Percentiles rank a stretch among this genome's conserved stretches.
Conservation (phyloP, 2,888 invertebrate species). For the Diarsia brunnea region DNA sequence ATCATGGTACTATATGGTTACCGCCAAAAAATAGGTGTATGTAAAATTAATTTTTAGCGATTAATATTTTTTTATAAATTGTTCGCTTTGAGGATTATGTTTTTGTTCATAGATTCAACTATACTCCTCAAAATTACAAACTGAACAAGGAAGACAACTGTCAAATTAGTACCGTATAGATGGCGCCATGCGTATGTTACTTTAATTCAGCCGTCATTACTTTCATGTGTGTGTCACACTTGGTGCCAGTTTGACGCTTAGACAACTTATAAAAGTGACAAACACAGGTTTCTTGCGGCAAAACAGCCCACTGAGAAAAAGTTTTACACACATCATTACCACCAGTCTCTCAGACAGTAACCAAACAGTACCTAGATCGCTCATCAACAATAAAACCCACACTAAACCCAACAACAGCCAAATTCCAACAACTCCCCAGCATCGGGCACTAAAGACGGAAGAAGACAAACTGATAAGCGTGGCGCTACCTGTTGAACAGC, state of each 20-base stretch:
- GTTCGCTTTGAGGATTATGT: neutral
- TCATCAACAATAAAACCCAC: neutral
- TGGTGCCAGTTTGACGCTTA: no score
- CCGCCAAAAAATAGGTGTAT: no score
- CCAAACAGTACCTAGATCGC: neutral
- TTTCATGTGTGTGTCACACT: no score
- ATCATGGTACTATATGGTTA: neutral
- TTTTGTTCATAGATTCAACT: neutral
- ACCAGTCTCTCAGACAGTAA: neutral
- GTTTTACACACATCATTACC: neutral
- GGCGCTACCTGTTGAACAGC: conserved; percentile 85
- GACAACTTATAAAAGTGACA: neutral
- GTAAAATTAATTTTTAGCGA: neutral
- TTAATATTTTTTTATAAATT: neutral
- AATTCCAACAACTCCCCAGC: conserved; percentile 48
- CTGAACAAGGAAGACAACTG: neutral
- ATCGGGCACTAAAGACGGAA: conserved; percentile 76
- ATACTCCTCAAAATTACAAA: neutral
- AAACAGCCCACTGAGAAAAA: neutral
- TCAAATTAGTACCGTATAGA: neutral
- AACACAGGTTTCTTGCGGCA: neutral
- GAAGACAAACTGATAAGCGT: conserved; percentile 85
- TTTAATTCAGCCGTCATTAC: neutral
- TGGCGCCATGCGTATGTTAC: neutral
- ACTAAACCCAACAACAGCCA: neutral